Conservation (phyloP, 2,888 invertebrate species). For the Crepidodera aurea region DNA sequence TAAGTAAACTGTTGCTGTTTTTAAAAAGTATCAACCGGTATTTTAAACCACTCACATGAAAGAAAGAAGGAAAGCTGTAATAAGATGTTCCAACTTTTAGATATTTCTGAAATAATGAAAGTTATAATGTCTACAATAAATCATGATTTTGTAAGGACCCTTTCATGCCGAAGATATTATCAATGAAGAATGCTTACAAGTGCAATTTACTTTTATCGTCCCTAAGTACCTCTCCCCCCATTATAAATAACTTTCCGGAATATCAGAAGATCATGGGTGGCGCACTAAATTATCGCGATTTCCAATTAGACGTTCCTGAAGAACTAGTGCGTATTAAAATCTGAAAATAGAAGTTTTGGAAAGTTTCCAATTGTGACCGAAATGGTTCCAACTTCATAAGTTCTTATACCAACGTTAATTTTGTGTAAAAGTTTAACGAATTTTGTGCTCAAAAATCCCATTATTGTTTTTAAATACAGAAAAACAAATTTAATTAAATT, state of each 20-base stretch:
- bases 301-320: too few species aligned
- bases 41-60: not conserved
- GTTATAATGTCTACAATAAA: conserved; percentile 24
- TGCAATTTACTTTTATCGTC: conserved; percentile 32
- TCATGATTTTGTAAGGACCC: conserved; percentile 25
- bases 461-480: too few species aligned
- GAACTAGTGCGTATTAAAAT: too few species aligned
- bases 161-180: conserved; percentile 25
- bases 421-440: too few species aligned
- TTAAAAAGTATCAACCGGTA: too few species aligned
- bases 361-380: too few species aligned
- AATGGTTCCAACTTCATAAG: too few species aligned
- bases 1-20: too few species aligned
- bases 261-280: not conserved
- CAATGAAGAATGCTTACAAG: conserved; percentile 28
- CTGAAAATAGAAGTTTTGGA: too few species aligned
- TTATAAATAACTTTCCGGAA: conserved; percentile 12
- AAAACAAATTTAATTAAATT: too few species aligned
- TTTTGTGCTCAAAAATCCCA: too few species aligned
- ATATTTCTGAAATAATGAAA: conserved; percentile 21
- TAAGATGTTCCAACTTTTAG: conserved; percentile 5
- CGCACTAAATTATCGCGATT: not conserved
- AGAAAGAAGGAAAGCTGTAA: not conserved
- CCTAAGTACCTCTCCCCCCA: conserved; percentile 10
- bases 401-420: too few species aligned